These are phyloP conservation scores for Ormia ochracea DNA, from an alignment of 2,888 invertebrate species.

Conservation along the genomic window DNA sequence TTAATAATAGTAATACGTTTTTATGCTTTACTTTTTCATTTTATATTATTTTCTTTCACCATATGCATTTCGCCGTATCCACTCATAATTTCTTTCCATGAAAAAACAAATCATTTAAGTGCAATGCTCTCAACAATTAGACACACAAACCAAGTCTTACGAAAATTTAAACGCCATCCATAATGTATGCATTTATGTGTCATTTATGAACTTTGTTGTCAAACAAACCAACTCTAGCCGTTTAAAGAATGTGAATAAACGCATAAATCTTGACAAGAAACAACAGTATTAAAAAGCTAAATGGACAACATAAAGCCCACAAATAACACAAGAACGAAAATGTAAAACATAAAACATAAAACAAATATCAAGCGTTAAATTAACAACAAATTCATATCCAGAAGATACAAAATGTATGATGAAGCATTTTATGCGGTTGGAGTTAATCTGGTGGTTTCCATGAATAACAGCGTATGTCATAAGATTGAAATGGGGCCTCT, in stretches of 20 bases:
- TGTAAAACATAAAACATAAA: conserved; percentile 5
- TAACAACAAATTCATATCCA: conserved; percentile 5
- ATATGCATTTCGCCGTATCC: neutral
- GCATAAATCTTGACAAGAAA: conserved; percentile 55
- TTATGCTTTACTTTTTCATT: neutral
- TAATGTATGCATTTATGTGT: too few species aligned
- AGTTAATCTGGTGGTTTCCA: neutral
- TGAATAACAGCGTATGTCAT: neutral
- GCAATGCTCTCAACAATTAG: neutral
- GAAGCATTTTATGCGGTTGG: conserved; percentile 9
- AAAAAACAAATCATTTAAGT: neutral
- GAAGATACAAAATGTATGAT: neutral
- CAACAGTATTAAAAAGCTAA: conserved; percentile 49
- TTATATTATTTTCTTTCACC: neutral
- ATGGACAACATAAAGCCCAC: conserved; percentile 56
- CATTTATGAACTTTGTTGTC: conserved; percentile 45
- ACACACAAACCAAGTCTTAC: neutral
- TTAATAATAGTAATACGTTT: too few species aligned
- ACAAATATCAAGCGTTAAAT: conserved; percentile 7
- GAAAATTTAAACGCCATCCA: conserved; percentile 16
- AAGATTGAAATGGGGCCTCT: too few species aligned
- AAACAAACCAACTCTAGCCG: conserved; percentile 35
- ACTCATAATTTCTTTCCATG: neutral
- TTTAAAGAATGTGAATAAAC: conserved; percentile 54
- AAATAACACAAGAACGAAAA: conserved; percentile 14